Conservation (phyloP, 92 coral and sea anemone genomes). For the Zoanthus sansibaricus region DNA sequence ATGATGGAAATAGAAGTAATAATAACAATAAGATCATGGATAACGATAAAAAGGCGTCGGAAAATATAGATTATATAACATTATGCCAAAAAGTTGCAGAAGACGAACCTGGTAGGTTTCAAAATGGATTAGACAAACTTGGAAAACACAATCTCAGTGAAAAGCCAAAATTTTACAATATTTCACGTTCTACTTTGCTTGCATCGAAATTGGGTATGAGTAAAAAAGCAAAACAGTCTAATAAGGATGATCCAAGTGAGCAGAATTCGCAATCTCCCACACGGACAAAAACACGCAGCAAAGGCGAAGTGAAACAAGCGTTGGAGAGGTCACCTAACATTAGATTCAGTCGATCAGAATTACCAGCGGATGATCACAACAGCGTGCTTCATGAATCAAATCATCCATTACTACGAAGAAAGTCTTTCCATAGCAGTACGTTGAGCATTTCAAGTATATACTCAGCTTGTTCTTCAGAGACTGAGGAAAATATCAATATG, state of each 20-base stretch:
- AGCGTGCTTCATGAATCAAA: background rate
- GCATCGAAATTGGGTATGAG: conserved; percentile 67
- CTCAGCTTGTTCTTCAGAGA: conserved; percentile 73
- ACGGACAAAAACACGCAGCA: background rate
- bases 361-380: background rate
- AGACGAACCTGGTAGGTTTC: background rate
- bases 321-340: conserved; percentile 10
- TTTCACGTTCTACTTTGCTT: conserved; percentile 66
- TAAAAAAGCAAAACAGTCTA: conserved; percentile 8
- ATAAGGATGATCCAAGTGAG: conserved; percentile 1
- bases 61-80: background rate
- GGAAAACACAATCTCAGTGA: background rate
- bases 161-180: conserved; percentile 10
- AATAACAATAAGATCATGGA: background rate
- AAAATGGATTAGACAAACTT: background rate
- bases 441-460: conserved; percentile 3
- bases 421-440: background rate
- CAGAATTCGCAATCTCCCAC: background rate
- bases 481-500: conserved; percentile 70
- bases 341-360: background rate
- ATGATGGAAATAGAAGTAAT: background rate
- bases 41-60: background rate
- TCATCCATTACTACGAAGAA: background rate
- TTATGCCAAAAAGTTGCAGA: background rate
- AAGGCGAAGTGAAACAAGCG: background rate